phyloP scores from a whole-genome alignment of 2,797 vertebrate species.

The Anguilla anguilla region DNA sequence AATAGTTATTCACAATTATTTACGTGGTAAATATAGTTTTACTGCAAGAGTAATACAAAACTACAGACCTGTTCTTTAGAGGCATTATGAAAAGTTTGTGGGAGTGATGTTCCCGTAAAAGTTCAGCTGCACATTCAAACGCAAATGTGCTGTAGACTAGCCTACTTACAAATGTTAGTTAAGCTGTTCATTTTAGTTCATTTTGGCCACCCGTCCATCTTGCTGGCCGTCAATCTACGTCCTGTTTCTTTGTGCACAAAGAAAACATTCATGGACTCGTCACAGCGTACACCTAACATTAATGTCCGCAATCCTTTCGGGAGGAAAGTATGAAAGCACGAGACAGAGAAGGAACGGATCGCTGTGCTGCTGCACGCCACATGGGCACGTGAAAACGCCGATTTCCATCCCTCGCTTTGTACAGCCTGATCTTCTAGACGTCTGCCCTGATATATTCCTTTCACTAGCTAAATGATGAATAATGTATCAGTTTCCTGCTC shows the following conservation, averaged over 20 bases:
- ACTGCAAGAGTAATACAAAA: neutral
- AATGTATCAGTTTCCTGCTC: conserved; percentile 23
- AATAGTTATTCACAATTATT: neutral
- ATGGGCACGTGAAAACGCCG: neutral
- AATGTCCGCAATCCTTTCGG: neutral
- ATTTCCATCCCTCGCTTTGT: conserved; percentile 15
- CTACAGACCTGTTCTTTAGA: neutral
- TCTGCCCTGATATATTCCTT: conserved; percentile 22
- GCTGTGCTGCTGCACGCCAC: neutral
- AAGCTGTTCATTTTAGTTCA: neutral
- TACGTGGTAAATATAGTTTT: neutral
- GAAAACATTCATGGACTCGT: conserved; percentile 11
- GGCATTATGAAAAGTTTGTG: neutral
- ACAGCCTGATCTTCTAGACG: conserved; percentile 15
- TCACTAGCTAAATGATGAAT: conserved; percentile 26
- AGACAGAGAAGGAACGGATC: neutral
- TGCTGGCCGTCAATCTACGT: neutral
- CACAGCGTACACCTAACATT: conserved; percentile 22
- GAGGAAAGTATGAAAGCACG: neutral
- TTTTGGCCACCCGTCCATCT: conserved; percentile 6
- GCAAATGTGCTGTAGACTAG: neutral
- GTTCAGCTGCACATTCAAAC: conserved; percentile 4
- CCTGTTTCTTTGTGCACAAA: conserved; percentile 2
- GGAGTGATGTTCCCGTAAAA: neutral
- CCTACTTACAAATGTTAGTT: neutral